phyloP scores from a whole-genome alignment of 2,113 vertebrate genomes.

The Capreolus pygargus region DNA sequence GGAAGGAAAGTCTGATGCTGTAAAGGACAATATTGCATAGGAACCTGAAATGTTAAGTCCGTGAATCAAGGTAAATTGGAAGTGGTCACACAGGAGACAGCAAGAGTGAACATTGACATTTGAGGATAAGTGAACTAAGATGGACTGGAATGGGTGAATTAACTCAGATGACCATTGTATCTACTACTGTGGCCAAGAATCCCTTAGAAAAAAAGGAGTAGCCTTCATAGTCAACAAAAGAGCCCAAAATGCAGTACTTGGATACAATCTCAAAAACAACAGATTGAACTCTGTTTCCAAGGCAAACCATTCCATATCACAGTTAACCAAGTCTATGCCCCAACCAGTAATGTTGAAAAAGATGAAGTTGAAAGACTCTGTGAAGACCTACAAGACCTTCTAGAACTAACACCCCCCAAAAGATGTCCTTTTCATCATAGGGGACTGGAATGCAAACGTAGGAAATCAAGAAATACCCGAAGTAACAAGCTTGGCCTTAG shows the following conservation, averaged over 20 bases:
- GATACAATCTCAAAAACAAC: not conserved
- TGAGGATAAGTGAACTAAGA: not conserved
- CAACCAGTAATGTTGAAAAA: not conserved
- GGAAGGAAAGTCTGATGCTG: not conserved
- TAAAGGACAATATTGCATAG: not conserved
- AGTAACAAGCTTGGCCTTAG: not conserved
- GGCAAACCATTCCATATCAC: not conserved
- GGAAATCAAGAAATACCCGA: not conserved
- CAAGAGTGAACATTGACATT: not conserved
- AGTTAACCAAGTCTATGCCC: not conserved
- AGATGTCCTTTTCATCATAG: not conserved
- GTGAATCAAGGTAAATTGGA: not conserved
- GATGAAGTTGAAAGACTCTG: not conserved
- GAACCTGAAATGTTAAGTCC: not conserved
- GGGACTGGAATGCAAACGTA: not conserved
- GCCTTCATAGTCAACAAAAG: not conserved
- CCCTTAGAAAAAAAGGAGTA: not conserved
- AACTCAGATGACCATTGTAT: not conserved
- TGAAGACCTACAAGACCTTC: not conserved
- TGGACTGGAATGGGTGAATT: not conserved
- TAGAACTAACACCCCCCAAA: accelerated
- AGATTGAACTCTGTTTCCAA: not conserved
- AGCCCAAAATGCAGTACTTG: not conserved
- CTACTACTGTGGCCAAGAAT: not conserved
- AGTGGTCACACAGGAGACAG: not conserved